phyloP scores from a whole-genome alignment of 2,888 invertebrate genomes.

The Flexamia atlantica region DNA sequence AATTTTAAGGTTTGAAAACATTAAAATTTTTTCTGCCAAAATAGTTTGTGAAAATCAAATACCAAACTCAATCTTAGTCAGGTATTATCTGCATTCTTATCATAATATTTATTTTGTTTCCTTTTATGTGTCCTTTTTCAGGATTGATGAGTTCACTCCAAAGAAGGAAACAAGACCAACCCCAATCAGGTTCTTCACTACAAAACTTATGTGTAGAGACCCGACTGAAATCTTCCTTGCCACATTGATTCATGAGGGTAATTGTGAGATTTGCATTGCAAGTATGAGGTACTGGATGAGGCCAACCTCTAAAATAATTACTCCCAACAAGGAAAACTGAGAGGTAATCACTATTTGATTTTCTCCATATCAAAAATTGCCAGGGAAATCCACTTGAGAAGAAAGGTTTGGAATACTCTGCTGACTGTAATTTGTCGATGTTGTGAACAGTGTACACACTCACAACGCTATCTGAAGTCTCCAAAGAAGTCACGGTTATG shows the following conservation, averaged over 20 bases:
- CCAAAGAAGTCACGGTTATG: background rate
- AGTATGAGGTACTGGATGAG: too few relatives aligned
- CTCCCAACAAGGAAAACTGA: background rate
- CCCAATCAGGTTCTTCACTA: too few relatives aligned
- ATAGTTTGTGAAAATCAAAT: too few relatives aligned
- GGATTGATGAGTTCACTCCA: background rate
- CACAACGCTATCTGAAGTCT: background rate
- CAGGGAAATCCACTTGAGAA: background rate
- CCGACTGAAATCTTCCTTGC: background rate
- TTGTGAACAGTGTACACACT: background rate
- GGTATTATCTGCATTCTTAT: too few relatives aligned
- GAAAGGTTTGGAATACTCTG: background rate
- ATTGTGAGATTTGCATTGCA: too few relatives aligned
- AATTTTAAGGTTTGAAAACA: too few relatives aligned
- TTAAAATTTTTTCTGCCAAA: too few relatives aligned
- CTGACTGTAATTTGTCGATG: background rate
- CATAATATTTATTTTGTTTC: background rate
- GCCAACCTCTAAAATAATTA: background rate
- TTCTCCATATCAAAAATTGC: background rate
- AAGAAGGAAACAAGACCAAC: too few relatives aligned
- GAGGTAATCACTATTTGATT: background rate
- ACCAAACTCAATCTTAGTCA: too few relatives aligned
- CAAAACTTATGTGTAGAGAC: too few relatives aligned
- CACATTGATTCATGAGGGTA: background rate
- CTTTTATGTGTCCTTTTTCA: background rate